phyloP scores from a whole-genome alignment of 1,140 invertebrate species.

The Bombus soroeensis region DNA sequence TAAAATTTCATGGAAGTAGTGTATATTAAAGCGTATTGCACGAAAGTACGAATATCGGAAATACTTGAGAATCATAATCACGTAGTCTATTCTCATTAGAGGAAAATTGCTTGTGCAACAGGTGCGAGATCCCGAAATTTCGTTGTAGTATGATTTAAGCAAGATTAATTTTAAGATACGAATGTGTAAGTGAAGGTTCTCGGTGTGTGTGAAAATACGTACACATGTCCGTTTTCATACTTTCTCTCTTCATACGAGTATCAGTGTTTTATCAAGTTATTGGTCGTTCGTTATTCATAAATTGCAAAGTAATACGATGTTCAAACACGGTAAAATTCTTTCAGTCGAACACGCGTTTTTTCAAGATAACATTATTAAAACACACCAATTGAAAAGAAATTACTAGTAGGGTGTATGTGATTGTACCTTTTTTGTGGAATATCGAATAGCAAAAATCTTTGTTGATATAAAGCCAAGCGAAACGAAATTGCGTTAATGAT shows the following conservation, averaged over 20 bases:
- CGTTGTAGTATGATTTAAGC: slow-evolving; percentile 4
- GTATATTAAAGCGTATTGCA: not conserved
- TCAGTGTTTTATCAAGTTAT: not conserved
- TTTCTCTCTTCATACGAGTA: not conserved
- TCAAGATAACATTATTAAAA: not conserved
- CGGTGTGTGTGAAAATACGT: not conserved
- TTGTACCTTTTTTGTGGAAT: no score
- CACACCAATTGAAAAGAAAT: no score
- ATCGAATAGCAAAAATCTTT: no score
- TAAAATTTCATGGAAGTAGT: not conserved
- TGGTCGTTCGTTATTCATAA: not conserved
- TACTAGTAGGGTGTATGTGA: no score
- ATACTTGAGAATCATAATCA: slow-evolving; percentile 23
- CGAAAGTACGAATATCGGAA: slow-evolving; percentile 17
- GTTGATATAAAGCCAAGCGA: no score
- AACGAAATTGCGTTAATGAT: not conserved
- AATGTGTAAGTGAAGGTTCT: not conserved
- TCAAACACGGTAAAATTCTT: not conserved
- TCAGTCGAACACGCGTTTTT: not conserved
- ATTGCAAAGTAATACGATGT: not conserved
- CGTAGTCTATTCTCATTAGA: slow-evolving; percentile 18
- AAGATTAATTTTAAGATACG: slow-evolving; percentile 19
- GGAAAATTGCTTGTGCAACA: slow-evolving; percentile 34
- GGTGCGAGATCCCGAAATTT: slow-evolving; percentile 40
- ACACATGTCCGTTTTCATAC: not conserved